Conservation (phyloP, 2,888 invertebrate species). For the Drosophila siamana region DNA sequence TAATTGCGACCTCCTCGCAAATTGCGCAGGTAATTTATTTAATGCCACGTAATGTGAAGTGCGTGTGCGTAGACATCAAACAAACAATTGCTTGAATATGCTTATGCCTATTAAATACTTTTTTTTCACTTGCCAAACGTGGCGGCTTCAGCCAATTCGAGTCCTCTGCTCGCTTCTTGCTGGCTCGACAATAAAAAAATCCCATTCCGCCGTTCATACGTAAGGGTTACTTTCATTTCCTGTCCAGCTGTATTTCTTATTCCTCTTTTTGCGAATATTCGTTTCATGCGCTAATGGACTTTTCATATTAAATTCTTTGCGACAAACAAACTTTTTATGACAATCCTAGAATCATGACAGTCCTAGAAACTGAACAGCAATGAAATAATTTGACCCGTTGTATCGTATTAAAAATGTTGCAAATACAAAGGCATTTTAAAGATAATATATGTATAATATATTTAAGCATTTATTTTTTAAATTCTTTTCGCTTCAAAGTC, state of each 20-base stretch:
- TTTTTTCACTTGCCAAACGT: conserved; percentile 22
- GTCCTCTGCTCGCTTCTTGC: too few species aligned
- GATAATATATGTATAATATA: too few species aligned
- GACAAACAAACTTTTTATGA: too few species aligned
- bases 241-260: not conserved
- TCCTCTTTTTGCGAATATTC: not conserved
- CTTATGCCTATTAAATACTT: conserved; percentile 37
- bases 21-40: conserved; percentile 66
- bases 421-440: too few species aligned
- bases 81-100: conserved; percentile 35
- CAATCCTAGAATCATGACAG: too few species aligned
- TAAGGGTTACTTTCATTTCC: not conserved
- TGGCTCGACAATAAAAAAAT: not conserved
- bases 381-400: too few species aligned
- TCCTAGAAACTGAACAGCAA: too few species aligned
- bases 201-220: not conserved
- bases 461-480: not conserved
- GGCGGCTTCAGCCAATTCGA: not conserved
- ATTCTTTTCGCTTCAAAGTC: too few species aligned
- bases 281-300: not conserved
- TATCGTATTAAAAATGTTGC: too few species aligned
- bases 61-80: conserved; percentile 51
- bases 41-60: conserved; percentile 45
- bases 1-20: conserved; percentile 60
- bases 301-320: not conserved